phyloP scores from a whole-genome alignment of 2,797 vertebrate genomes.

The Sebastes itinus region DNA sequence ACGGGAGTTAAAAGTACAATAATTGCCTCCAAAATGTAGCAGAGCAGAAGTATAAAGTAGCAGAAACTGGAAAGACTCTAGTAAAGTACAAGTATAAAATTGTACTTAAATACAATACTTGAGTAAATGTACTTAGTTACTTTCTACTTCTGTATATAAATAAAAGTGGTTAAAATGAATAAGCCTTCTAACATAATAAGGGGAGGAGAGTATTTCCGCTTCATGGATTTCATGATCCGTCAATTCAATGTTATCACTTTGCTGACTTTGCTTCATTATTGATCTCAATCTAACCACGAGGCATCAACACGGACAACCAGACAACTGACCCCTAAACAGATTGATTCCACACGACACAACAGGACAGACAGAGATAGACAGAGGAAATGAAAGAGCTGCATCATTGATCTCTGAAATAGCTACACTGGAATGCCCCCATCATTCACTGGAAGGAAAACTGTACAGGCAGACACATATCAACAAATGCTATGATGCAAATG shows the following conservation, averaged over 20 bases:
- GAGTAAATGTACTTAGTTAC: no score
- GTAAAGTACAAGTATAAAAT: no score
- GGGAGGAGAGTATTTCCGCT: fast-evolving
- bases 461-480: background rate
- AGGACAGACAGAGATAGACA: slow-evolving; percentile 5
- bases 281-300: slow-evolving; percentile 33
- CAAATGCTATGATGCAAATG: background rate
- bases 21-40: no score
- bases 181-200: no score
- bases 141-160: fast-evolving
- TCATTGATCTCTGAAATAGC: slow-evolving; percentile 43
- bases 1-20: no score
- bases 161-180: background rate
- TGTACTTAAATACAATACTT: background rate
- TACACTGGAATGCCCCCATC: background rate
- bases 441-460: background rate
- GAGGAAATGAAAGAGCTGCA: slow-evolving; percentile 62
- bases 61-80: no score
- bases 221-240: background rate
- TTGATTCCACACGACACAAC: slow-evolving; percentile 26
- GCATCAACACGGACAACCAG: slow-evolving; percentile 31
- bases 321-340: slow-evolving; percentile 63
- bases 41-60: no score
- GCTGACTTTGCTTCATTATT: slow-evolving; percentile 36
- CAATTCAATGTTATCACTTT: background rate